Evolutionary conservation across 2,797 vertebrate genomes (phyloP).

Genomic region (Gephyroberyx darwinii): DNA sequence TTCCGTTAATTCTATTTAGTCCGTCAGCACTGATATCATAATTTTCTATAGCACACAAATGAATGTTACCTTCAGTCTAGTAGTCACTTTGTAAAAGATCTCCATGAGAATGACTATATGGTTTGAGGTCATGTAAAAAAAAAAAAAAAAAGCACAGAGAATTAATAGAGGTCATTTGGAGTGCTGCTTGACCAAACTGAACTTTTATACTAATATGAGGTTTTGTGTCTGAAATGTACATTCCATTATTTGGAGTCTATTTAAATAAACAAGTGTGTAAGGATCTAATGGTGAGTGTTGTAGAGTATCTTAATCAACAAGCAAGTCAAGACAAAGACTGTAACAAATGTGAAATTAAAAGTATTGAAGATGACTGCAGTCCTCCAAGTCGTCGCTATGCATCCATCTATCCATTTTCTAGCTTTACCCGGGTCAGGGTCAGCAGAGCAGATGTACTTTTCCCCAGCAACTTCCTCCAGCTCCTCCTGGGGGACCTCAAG

Average conservation of each 20-base stretch:
- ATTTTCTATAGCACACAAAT: conserved; percentile 64
- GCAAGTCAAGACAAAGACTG: background rate
- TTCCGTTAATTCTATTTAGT: conserved; percentile 56
- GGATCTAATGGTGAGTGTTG: conserved; percentile 26
- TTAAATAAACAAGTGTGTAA: conserved; percentile 79
- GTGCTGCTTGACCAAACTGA: conserved; percentile 71
- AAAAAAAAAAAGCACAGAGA: background rate
- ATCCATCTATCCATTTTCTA: background rate
- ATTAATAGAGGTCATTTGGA: conserved; percentile 47
- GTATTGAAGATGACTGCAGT: background rate
- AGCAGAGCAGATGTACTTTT: no score
- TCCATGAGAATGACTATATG: conserved; percentile 30
- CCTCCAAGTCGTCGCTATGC: background rate
- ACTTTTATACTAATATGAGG: conserved; percentile 65
- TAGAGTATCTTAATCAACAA: background rate
- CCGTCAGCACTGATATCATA: conserved; percentile 66
- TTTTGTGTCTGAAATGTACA: conserved; percentile 73
- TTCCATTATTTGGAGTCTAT: conserved; percentile 73
- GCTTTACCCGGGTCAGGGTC: no score
- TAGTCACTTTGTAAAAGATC: conserved; percentile 60
- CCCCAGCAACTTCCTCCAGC: no score
- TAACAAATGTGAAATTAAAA: conserved; percentile 16
- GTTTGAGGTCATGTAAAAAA: conserved; percentile 38
- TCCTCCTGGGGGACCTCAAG: no score
- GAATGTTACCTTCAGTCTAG: conserved; percentile 45